Conservation (phyloP, 2,797 vertebrate species). For the Spinibarbus caldwelli region DNA sequence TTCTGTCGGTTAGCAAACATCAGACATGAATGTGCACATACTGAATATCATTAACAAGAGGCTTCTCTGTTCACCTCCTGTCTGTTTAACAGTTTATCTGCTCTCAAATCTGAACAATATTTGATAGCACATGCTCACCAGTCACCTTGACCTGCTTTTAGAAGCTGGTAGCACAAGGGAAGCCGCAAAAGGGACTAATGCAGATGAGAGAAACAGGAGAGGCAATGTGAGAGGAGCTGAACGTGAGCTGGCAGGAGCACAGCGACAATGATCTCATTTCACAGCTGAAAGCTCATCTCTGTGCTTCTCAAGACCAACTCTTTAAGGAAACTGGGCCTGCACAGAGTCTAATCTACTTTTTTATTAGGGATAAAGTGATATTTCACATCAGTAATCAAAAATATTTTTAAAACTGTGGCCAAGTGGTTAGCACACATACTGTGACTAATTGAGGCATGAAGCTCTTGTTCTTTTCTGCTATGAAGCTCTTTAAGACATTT, state of each 20-base stretch:
- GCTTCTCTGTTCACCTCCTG: neutral
- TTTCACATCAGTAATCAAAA: slow-evolving; percentile 6
- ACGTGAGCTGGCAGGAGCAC: neutral
- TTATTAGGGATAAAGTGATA: neutral
- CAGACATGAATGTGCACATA: neutral
- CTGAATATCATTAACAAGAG: slow-evolving; percentile 17
- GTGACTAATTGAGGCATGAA: neutral
- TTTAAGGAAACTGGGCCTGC: neutral
- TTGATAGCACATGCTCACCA: neutral
- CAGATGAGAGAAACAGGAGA: slow-evolving; percentile 44
- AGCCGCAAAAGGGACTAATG: neutral
- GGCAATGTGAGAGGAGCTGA: slow-evolving; percentile 34
- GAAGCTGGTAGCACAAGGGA: neutral
- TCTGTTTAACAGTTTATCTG: neutral
- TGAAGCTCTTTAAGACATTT: neutral
- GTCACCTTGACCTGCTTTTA: slow-evolving; percentile 23
- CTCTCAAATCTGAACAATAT: neutral
- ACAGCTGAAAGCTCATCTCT: slow-evolving; percentile 19
- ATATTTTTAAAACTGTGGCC: neutral
- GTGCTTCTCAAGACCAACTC: slow-evolving; percentile 4
- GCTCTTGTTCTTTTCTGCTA: neutral
- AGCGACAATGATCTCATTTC: slow-evolving; percentile 31
- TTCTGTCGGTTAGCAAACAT: slow-evolving; percentile 11
- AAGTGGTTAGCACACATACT: neutral
- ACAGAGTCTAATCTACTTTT: neutral